Conservation (phyloP, 2,797 vertebrate genomes). For the Eurystomus glaucurus region DNA sequence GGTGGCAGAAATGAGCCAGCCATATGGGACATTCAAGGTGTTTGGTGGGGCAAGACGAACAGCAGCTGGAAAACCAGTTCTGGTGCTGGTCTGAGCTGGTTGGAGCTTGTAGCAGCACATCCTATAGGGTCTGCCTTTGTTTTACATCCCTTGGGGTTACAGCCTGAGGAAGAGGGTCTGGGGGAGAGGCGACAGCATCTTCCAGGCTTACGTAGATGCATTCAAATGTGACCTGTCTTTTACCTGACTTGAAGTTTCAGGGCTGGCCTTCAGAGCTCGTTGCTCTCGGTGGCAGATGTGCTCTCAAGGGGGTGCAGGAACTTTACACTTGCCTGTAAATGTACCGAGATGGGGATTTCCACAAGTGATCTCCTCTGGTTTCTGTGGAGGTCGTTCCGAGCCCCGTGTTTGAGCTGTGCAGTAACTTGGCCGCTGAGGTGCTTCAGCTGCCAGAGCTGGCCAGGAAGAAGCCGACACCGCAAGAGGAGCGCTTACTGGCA, state of each 20-base stretch:
- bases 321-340: neutral
- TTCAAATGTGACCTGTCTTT: neutral
- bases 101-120: neutral
- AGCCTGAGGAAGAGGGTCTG: neutral
- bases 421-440: slow-evolving; percentile 27
- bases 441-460: neutral
- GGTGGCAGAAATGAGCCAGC: neutral
- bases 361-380: neutral
- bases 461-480: neutral
- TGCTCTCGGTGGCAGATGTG: fast-evolving
- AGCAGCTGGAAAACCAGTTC: neutral
- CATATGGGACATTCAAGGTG: fast-evolving
- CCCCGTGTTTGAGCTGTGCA: neutral
- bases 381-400: neutral
- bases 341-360: neutral
- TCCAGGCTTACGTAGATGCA: neutral
- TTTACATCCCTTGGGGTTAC: neutral
- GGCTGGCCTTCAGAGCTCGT: neutral
- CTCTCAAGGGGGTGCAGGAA: neutral
- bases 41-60: neutral
- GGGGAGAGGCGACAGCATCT: neutral
- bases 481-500: neutral
- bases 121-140: neutral
- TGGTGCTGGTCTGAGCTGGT: neutral
- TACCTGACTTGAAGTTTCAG: neutral